These are phyloP conservation scores for Leptinotarsa texana DNA, from an alignment of 1,140 invertebrate species.

Conservation along the genomic window DNA sequence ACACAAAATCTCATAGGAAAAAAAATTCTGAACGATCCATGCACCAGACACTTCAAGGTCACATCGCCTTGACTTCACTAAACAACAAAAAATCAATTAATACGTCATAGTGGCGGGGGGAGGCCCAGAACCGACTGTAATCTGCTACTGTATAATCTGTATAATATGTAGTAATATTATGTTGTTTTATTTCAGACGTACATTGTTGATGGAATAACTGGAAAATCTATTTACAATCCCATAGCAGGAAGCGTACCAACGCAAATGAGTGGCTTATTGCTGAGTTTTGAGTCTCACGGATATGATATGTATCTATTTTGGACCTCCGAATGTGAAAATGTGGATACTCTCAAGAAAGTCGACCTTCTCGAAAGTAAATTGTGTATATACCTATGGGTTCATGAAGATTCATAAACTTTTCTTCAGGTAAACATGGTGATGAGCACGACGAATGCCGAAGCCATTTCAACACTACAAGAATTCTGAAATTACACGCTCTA, in stretches of 20 bases:
- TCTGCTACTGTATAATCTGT: not conserved
- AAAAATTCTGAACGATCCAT: too few species aligned
- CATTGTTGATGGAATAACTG: conserved; percentile 72
- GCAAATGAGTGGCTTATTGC: conserved; percentile 68
- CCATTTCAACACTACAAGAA: conserved; percentile 61
- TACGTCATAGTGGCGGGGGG: too few species aligned
- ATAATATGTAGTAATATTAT: not conserved
- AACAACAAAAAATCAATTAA: too few species aligned
- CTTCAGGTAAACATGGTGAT: conserved; percentile 30
- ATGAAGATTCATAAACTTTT: not conserved
- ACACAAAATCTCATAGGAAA: too few species aligned
- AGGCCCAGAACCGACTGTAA: too few species aligned
- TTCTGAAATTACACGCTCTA: conserved; percentile 71
- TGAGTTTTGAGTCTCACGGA: conserved; percentile 67
- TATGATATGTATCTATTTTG: conserved; percentile 79
- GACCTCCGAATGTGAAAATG: conserved; percentile 67
- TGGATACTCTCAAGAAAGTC: conserved; percentile 48
- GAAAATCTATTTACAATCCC: conserved; percentile 65
- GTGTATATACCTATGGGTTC: not conserved
- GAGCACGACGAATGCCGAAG: conserved; percentile 37
- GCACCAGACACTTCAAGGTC: too few species aligned
- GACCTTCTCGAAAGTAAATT: conserved; percentile 42
- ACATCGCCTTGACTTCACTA: too few species aligned
- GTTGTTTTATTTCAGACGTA: conserved; percentile 51
- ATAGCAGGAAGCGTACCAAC: conserved; percentile 68